A percentile compares a stretch with the other conserved stretches of the same genome.
Conservation (phyloP, 2,797 vertebrate genomes). For the Phataginus tricuspis region DNA sequence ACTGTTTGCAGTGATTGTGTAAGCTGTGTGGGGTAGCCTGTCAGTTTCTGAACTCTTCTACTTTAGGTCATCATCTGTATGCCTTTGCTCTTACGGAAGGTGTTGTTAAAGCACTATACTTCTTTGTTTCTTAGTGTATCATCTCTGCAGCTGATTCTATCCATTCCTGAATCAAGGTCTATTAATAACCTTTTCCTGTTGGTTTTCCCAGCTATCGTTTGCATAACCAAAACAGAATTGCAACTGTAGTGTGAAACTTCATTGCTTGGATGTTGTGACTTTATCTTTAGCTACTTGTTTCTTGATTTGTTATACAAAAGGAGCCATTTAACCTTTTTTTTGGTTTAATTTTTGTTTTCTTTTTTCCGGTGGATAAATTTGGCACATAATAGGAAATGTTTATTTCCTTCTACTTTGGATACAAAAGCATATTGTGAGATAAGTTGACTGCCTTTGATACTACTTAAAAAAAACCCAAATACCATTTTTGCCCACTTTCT, state of each 20-base stretch:
- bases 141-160: neutral
- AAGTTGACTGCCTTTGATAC: neutral
- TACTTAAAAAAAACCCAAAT: neutral
- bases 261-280: neutral
- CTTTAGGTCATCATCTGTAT: neutral
- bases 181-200: neutral
- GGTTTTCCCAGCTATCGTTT: neutral
- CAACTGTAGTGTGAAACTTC: neutral
- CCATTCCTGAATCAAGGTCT: neutral
- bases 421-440: neutral
- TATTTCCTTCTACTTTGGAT: constrained; percentile 41
- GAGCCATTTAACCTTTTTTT: neutral
- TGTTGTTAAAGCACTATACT: neutral
- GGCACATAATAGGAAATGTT: neutral
- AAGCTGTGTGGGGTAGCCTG: neutral
- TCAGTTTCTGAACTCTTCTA: neutral
- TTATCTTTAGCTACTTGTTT: neutral
- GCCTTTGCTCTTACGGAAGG: neutral
- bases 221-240: neutral
- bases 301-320: neutral
- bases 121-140: neutral
- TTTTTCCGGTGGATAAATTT: neutral
- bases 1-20: neutral
- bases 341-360: neutral
- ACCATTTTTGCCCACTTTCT: neutral